These are phyloP conservation scores for Agrochola macilenta DNA, from an alignment of 2,888 invertebrate genomes.

Conservation along the genomic window DNA sequence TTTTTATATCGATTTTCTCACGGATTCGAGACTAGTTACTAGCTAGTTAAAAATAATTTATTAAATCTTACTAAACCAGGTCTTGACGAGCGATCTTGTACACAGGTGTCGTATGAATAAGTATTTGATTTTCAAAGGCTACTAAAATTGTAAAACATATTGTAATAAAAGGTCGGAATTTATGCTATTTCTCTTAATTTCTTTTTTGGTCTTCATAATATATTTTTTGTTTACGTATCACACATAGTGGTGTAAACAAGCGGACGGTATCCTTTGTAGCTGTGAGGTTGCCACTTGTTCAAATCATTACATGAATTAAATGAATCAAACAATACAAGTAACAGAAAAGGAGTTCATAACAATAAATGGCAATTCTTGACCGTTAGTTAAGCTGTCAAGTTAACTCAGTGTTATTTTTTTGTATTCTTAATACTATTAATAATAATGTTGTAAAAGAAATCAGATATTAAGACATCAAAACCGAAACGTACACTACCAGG, in stretches of 20 bases:
- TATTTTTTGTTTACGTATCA: conserved; percentile 2
- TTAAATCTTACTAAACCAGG: not conserved
- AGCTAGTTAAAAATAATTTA: not conserved
- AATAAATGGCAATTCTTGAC: not conserved
- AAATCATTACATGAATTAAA: conserved; percentile 6
- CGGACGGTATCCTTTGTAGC: not conserved
- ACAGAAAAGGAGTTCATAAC: not conserved
- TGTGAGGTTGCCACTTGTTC: not conserved
- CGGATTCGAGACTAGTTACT: too few species aligned
- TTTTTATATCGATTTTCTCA: too few species aligned
- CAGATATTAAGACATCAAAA: too few species aligned
- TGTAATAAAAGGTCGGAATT: not conserved
- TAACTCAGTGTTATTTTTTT: too few species aligned
- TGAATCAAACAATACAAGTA: not conserved
- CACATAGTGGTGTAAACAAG: conserved; percentile 7
- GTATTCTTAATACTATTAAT: too few species aligned
- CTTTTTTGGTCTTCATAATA: conserved; percentile 1
- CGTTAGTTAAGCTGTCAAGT: too few species aligned
- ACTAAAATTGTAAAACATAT: not conserved
- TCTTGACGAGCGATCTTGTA: too few species aligned
- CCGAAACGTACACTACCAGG: too few species aligned
- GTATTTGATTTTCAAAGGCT: not conserved
- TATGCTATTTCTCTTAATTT: conserved; percentile 1
- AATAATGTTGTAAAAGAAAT: too few species aligned
- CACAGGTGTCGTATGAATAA: not conserved